Base-by-base conservation (phyloP, 2,113 vertebrate genomes). In the Calonectris borealis region DNA sequence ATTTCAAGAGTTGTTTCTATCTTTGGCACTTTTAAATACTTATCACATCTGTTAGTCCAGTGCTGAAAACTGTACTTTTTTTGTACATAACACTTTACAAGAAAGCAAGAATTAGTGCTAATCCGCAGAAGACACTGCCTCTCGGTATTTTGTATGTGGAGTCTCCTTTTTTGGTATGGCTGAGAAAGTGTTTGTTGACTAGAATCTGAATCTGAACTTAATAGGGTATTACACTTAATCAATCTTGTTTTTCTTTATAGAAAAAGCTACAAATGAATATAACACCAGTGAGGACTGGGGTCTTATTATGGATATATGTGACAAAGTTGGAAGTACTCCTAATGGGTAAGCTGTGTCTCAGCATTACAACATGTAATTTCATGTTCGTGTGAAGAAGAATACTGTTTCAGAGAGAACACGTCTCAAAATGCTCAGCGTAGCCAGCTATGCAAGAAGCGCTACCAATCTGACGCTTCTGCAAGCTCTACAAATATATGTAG, bases 221-320 rank as follows among this genome's bases (percentile, higher is more conserved):
- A 22, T 1, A 10, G 54, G 11, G 10, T 11, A n/a, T 70, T 17
- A 19, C 5, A 19, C n/a, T 82, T 65, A 32, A 51, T 54, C 17
- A 71, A 9, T 87, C 13, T 73, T 20, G 0, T 55, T 79, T 85
- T 95, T 75, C 75, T 95, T 98, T 98, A 9, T 51, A 99, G 99
- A 99, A 97, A 99, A 99, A 95, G 99, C 99, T 49, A 99, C 99
- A 48, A 99, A 99, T 98, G 99, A 99, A 95, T 99, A 97, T 76
- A 99, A 99, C 97, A 99, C 99, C 71, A 95, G 97, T 34, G 99
- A 99, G 89, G 99, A 99, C 80, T 99, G 99, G 99, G 98, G 98
- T 31, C 98, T 99, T 22, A 99, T 99, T 86, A 99, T 99, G 99
- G 99, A 99, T 64, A 99, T 99, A 91, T 99, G 99, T 90, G 99